phyloP scores from a whole-genome alignment of 2,888 invertebrate genomes.

The Sphinx pinastri region DNA sequence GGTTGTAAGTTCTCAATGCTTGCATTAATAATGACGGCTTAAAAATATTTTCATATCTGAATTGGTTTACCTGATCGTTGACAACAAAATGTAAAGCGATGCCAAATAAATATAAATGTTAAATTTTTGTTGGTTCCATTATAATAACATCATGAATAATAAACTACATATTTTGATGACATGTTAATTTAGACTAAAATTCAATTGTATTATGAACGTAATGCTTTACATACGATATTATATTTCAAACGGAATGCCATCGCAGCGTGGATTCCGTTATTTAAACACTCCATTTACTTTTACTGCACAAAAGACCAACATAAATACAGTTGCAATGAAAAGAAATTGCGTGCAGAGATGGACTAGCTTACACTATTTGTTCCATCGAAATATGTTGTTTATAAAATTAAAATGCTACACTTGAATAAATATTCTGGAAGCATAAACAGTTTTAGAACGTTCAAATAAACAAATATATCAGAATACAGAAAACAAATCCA shows the following conservation, averaged over 20 bases:
- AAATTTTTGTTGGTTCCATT: not conserved
- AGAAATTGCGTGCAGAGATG: slow-evolving; percentile 3
- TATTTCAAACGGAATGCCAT: not conserved
- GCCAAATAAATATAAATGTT: slow-evolving; percentile 17
- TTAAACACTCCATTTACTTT: not conserved
- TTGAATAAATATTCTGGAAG: not conserved
- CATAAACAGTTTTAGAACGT: not conserved
- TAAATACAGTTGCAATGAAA: slow-evolving; percentile 9
- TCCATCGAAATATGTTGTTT: not conserved
- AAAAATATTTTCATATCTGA: slow-evolving; percentile 27
- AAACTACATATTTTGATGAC: not conserved
- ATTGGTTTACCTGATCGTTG: not conserved
- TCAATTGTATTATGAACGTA: not conserved
- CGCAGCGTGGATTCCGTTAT: not conserved
- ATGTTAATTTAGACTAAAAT: not conserved
- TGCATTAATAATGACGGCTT: slow-evolving; percentile 34
- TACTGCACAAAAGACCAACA: not conserved
- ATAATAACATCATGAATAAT: not conserved
- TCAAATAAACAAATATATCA: not conserved
- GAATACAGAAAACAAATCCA: not conserved
- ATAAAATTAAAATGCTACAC: not conserved
- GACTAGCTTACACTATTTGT: not conserved
- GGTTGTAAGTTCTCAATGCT: slow-evolving; percentile 37
- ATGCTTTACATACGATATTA: not conserved
- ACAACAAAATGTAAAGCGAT: not conserved